Evolutionary conservation across 2,113 vertebrate genomes (phyloP).

Genomic region (Hypomesus transpacificus): DNA sequence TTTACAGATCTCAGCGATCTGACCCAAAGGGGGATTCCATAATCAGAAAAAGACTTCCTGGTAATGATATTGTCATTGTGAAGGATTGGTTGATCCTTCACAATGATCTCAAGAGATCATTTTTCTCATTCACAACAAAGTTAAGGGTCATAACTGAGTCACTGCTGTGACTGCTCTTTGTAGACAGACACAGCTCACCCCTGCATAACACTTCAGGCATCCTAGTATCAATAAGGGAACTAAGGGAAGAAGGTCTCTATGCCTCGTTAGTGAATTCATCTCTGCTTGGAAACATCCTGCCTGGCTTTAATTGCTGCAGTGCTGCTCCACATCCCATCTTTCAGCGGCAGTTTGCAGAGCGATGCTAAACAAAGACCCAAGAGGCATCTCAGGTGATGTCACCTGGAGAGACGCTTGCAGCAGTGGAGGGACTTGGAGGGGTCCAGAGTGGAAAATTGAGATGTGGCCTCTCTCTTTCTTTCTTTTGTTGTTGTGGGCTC

Average conservation of each 20-base stretch:
- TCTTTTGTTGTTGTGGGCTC: background rate
- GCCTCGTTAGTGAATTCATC: slow-evolving; percentile 11
- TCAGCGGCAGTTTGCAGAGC: slow-evolving; percentile 17
- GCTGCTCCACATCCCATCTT: background rate
- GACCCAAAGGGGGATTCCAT: too few species aligned
- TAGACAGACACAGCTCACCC: background rate
- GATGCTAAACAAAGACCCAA: slow-evolving; percentile 10
- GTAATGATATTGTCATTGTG: too few species aligned
- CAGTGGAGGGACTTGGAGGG: slow-evolving; percentile 7
- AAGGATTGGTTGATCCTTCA: too few species aligned
- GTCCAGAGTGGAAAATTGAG: slow-evolving; percentile 14
- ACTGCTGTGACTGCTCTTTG: too few species aligned
- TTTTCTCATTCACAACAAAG: too few species aligned
- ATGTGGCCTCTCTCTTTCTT: background rate
- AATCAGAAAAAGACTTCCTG: too few species aligned
- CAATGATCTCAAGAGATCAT: too few species aligned
- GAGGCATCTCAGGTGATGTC: slow-evolving; percentile 8
- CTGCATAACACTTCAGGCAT: background rate
- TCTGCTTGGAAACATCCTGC: background rate
- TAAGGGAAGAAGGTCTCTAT: background rate
- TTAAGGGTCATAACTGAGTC: too few species aligned
- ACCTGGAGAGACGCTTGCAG: background rate
- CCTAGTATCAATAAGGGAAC: background rate
- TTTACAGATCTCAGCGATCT: slow-evolving; percentile 1
- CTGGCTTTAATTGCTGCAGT: background rate